Conservation (phyloP, 2,888 invertebrate genomes). For the Lithophane socia region DNA sequence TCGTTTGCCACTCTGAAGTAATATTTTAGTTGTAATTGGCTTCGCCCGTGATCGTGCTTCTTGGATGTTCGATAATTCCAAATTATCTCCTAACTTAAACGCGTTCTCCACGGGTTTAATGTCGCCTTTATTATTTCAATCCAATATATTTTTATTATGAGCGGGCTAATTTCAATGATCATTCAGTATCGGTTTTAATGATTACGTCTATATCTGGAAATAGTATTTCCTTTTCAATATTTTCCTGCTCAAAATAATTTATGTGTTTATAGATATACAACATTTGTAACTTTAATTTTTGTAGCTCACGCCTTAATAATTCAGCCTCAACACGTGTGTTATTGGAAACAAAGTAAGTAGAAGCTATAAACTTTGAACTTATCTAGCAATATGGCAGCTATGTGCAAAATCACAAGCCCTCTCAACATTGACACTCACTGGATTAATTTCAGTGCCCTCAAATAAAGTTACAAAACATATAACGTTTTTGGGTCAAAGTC, state of each 20-base stretch:
- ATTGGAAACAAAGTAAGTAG: conserved; percentile 3
- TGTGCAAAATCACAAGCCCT: not conserved
- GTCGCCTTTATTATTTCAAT: conserved; percentile 19
- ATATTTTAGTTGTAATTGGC: conserved; percentile 27
- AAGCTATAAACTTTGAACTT: not conserved
- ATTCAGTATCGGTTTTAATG: conserved; percentile 15
- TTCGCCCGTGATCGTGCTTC: conserved; percentile 22
- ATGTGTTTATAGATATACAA: not conserved
- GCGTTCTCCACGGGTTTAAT: conserved; percentile 19
- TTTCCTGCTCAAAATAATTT: not conserved
- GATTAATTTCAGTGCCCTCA: not conserved
- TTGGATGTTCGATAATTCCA: conserved; percentile 31
- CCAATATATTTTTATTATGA: conserved; percentile 26
- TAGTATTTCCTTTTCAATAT: not conserved
- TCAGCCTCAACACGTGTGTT: not conserved
- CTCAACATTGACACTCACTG: not conserved
- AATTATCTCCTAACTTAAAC: conserved; percentile 24
- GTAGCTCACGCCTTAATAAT: not conserved
- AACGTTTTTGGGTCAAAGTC: conserved; percentile 31
- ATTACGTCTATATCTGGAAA: not conserved
- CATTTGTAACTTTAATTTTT: not conserved
- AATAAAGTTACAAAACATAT: conserved; percentile 1
- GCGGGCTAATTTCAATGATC: conserved; percentile 27
- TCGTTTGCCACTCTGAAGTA: conserved; percentile 20
- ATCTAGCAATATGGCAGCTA: not conserved